These are phyloP conservation scores for Adelognathus sp. DNA, from an alignment of 2,888 invertebrate species.

Conservation along the genomic window DNA sequence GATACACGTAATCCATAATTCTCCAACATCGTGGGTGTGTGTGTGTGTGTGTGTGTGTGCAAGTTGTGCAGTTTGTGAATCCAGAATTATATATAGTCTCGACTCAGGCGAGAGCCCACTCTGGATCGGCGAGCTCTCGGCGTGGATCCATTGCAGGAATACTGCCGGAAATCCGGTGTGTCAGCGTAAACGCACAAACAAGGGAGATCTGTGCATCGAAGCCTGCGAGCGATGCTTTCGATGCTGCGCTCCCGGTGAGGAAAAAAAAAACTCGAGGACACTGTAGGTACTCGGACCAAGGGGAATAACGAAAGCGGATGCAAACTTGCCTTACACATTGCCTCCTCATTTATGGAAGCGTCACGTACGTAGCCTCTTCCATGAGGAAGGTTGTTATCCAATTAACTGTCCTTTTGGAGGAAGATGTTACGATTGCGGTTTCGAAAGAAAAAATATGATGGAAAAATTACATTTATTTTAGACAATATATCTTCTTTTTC, in stretches of 20 bases:
- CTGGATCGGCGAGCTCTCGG: neutral
- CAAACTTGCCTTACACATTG: no score
- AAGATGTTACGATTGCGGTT: no score
- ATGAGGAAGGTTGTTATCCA: no score
- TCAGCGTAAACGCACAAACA: conserved; percentile 46
- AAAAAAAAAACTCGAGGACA: neutral
- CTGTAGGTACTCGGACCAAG: no score
- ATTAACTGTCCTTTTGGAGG: no score
- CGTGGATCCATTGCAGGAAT: conserved; percentile 1
- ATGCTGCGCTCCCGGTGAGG: neutral
- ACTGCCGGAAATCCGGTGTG: conserved; percentile 43
- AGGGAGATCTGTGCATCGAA: conserved; percentile 10
- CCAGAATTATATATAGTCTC: neutral
- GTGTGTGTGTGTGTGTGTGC: neutral
- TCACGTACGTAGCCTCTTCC: no score
- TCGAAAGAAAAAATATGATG: no score
- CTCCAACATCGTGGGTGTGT: neutral
- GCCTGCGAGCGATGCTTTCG: neutral
- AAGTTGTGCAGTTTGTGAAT: neutral
- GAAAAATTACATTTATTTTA: no score
- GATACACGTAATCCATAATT: conserved; percentile 42
- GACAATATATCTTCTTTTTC: no score
- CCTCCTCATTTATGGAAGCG: no score
- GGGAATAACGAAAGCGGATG: no score
- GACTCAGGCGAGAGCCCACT: neutral